phyloP scores from a whole-genome alignment of 2,113 vertebrate species.

The Tyto alba region DNA sequence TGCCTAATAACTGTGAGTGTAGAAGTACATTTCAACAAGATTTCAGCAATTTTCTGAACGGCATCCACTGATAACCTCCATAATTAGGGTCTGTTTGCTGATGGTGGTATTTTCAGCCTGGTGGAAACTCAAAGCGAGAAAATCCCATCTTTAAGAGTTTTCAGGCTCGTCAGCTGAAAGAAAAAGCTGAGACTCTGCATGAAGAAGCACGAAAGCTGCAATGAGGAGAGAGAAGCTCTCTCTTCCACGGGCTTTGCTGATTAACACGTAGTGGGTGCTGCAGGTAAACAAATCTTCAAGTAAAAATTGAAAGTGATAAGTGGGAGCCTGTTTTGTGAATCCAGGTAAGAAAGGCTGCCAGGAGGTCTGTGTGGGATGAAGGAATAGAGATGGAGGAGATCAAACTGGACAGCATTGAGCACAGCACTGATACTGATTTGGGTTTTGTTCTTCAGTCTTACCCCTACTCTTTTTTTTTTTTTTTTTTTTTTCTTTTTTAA shows the following conservation, averaged over 20 bases:
- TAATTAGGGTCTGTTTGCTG: not conserved
- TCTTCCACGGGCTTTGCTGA: not conserved
- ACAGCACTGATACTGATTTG: not conserved
- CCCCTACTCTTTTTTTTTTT: not conserved
- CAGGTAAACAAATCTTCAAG: not conserved
- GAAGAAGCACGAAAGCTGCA: not conserved
- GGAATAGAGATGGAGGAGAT: not conserved
- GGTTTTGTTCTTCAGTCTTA: not conserved
- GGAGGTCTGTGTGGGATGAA: not conserved
- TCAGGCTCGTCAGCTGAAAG: not conserved
- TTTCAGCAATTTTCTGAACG: not conserved
- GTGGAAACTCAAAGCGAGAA: not conserved
- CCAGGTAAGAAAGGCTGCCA: not conserved
- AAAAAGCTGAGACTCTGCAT: not conserved
- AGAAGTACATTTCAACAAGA: not conserved
- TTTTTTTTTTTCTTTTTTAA: not conserved
- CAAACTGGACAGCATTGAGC: not conserved
- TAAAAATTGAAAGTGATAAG: not conserved
- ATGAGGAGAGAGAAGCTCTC: not conserved
- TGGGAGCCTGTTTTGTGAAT: not conserved
- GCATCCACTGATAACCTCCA: not conserved
- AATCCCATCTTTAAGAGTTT: not conserved
- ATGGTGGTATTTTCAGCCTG: not conserved
- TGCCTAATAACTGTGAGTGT: not conserved
- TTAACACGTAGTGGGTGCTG: not conserved